Conservation (phyloP, 1,140 invertebrate genomes). For the Zaprionus camerounensis region DNA sequence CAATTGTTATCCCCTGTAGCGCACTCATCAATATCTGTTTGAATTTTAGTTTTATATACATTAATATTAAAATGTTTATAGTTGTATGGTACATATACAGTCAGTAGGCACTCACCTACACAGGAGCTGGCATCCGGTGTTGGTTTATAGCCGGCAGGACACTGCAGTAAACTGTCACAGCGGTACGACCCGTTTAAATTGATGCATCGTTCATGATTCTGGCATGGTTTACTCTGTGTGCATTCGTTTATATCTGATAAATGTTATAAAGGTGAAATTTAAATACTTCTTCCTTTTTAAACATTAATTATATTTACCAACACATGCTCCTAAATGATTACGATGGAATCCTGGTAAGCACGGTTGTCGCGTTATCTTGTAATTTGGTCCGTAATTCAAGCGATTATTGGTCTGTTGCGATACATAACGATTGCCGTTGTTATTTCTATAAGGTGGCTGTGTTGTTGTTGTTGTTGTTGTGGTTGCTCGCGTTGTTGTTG, state of each 20-base stretch:
- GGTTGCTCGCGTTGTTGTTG: slow-evolving; percentile 40
- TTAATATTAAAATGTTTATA: not conserved
- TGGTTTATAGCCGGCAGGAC: slow-evolving; percentile 84
- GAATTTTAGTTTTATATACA: too few relatives aligned
- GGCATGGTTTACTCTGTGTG: slow-evolving; percentile 78
- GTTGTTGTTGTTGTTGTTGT: slow-evolving; percentile 53
- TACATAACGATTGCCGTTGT: not conserved
- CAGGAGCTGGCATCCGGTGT: slow-evolving; percentile 84
- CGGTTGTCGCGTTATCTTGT: slow-evolving; percentile 13
- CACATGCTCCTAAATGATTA: slow-evolving; percentile 74
- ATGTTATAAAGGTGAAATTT: too few relatives aligned
- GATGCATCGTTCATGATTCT: slow-evolving; percentile 85
- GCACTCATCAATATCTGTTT: slow-evolving; percentile 89
- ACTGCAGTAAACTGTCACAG: slow-evolving; percentile 86
- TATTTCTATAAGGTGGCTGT: slow-evolving; percentile 9
- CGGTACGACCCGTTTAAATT: slow-evolving; percentile 86
- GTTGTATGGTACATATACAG: not conserved
- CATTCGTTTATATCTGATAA: slow-evolving; percentile 85
- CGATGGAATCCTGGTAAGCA: slow-evolving; percentile 71
- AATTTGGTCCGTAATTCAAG: slow-evolving; percentile 22
- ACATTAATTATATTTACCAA: slow-evolving; percentile 60
- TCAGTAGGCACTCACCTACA: slow-evolving; percentile 69
- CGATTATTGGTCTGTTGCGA: slow-evolving; percentile 21
- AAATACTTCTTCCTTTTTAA: too few relatives aligned
- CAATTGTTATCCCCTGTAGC: slow-evolving; percentile 88